These are phyloP conservation scores for Catharus minimus DNA, from an alignment of 2,113 vertebrate genomes.

Conservation along the genomic window DNA sequence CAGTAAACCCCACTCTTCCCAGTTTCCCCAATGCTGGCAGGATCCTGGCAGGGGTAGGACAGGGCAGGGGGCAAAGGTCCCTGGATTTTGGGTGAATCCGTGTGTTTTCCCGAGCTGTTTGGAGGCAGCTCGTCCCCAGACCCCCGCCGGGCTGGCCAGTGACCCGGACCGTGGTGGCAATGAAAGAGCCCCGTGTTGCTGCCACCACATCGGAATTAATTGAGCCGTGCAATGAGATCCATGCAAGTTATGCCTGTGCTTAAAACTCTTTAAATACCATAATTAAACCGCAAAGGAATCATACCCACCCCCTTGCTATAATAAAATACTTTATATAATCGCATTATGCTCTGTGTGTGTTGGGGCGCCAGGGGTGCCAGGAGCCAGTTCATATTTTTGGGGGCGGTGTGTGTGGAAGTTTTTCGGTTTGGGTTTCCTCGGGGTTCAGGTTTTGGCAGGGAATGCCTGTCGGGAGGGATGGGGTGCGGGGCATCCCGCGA, in stretches of 20 bases:
- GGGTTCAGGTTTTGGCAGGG: neutral
- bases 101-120: neutral
- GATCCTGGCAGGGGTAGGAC: neutral
- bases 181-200: slow-evolving; percentile 25
- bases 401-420: neutral
- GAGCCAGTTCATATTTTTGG: neutral
- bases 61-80: neutral
- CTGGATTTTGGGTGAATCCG: neutral
- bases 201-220: slow-evolving; percentile 24
- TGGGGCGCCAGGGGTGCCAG: neutral
- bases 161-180: neutral
- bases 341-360: neutral
- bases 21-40: neutral
- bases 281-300: slow-evolving; percentile 68
- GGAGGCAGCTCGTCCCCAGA: fast-evolving
- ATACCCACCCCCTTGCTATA: slow-evolving; percentile 49
- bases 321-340: slow-evolving; percentile 70
- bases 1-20: neutral
- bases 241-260: slow-evolving; percentile 48
- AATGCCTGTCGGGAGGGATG: neutral
- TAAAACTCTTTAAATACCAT: slow-evolving; percentile 55
- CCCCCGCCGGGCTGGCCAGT: neutral
- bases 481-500: neutral
- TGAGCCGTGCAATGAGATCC: slow-evolving; percentile 24
- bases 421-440: neutral